Percentiles rank a stretch among this genome's conserved stretches.
phyloP scores from a whole-genome alignment of 2,113 vertebrate genomes.

The Xyliphius kryptos region DNA sequence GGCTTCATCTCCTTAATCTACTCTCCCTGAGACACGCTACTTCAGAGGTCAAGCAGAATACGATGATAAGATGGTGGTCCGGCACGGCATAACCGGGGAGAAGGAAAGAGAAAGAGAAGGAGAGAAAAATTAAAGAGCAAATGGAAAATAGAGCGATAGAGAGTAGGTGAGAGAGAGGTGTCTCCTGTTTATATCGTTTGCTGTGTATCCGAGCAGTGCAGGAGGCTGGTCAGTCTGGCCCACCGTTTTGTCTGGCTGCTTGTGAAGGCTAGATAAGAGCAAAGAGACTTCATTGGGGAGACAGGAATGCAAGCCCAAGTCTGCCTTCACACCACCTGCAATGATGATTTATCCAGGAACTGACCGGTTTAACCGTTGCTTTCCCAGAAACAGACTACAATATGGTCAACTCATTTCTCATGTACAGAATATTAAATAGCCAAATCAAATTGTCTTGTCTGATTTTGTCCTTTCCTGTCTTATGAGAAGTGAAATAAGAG shows the following conservation, averaged over 20 bases:
- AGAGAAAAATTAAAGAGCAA: too few relatives aligned
- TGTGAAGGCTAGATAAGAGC: slow-evolving; percentile 25
- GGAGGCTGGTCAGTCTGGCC: slow-evolving; percentile 1
- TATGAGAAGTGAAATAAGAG: too few relatives aligned
- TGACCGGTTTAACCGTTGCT: too few relatives aligned
- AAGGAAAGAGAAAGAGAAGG: background rate
- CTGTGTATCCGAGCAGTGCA: slow-evolving; percentile 17
- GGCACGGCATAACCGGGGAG: too few relatives aligned
- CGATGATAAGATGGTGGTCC: slow-evolving; percentile 10
- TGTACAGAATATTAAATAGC: too few relatives aligned
- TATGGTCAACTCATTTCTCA: too few relatives aligned
- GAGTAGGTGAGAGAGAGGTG: slow-evolving; percentile 1
- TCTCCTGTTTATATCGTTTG: slow-evolving; percentile 23
- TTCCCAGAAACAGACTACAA: too few relatives aligned
- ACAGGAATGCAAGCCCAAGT: too few relatives aligned
- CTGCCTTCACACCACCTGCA: background rate
- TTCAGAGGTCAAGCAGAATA: slow-evolving; percentile 18
- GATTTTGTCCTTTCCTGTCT: too few relatives aligned
- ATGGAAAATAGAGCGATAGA: background rate
- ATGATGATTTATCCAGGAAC: too few relatives aligned
- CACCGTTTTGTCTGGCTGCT: slow-evolving; percentile 3
- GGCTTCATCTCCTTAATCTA: slow-evolving; percentile 15
- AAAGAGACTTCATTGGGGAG: too few relatives aligned
- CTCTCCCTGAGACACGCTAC: background rate
- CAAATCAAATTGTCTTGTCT: too few relatives aligned